Evolutionary conservation across 2,888 invertebrate genomes (phyloP).

Genomic region (Mycalesis mineus): DNA sequence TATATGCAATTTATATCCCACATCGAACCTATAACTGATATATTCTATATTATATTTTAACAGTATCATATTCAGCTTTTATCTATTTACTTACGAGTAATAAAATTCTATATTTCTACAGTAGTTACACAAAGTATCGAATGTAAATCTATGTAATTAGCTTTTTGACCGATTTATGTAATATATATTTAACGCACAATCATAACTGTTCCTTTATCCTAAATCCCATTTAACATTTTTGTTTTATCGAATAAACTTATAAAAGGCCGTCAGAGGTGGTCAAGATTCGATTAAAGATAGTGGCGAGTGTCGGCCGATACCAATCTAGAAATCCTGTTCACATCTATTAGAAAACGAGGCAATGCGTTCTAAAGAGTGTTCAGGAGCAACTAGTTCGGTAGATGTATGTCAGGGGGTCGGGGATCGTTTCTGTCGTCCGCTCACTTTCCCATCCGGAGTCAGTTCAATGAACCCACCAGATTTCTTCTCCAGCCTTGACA

Average conservation of each 20-base stretch:
- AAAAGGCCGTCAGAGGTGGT: neutral
- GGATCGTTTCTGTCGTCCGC: slow-evolving; percentile 46
- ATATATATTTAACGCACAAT: slow-evolving; percentile 58
- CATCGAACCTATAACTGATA: slow-evolving; percentile 44
- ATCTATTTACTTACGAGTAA: slow-evolving; percentile 30
- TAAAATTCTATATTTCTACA: slow-evolving; percentile 36
- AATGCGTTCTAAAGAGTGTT: slow-evolving; percentile 37
- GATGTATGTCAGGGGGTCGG: slow-evolving; percentile 73
- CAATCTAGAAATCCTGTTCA: slow-evolving; percentile 44
- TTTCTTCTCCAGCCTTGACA: slow-evolving; percentile 77
- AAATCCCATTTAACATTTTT: slow-evolving; percentile 32
- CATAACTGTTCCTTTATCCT: slow-evolving; percentile 33
- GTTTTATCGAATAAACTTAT: neutral
- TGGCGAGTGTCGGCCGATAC: slow-evolving; percentile 35
- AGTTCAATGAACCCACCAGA: slow-evolving; percentile 68
- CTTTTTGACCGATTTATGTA: slow-evolving; percentile 75
- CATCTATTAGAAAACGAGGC: slow-evolving; percentile 33
- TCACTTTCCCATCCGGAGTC: slow-evolving; percentile 69
- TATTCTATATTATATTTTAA: slow-evolving; percentile 15
- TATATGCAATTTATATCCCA: slow-evolving; percentile 46
- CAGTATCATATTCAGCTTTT: slow-evolving; percentile 37
- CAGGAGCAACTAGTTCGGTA: slow-evolving; percentile 60
- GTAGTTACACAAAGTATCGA: slow-evolving; percentile 53
- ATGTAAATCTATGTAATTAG: slow-evolving; percentile 62
- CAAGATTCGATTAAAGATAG: slow-evolving; percentile 38